Evolutionary conservation across 2,113 vertebrate species (phyloP).

Genomic region (Mobula birostris): DNA sequence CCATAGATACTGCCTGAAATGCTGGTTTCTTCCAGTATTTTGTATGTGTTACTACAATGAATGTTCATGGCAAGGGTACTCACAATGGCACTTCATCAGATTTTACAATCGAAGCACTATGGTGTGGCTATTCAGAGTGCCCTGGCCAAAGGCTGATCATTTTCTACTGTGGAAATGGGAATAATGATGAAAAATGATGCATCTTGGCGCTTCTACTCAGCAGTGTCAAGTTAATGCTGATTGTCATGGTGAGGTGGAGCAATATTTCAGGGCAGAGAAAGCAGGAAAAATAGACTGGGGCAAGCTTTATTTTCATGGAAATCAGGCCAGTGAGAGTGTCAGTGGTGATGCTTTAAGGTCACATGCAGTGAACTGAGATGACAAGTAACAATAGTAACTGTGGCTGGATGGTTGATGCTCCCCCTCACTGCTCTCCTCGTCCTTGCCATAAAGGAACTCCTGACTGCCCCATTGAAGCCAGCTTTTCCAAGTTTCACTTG

Average conservation of each 20-base stretch:
- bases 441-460: background rate
- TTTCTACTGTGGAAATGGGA: too few species aligned
- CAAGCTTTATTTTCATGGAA: background rate
- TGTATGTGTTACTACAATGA: too few species aligned
- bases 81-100: too few species aligned
- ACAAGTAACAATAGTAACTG: background rate
- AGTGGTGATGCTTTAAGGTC: background rate
- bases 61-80: too few species aligned
- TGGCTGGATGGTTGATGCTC: background rate
- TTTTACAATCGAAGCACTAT: too few species aligned
- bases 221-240: background rate
- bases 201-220: background rate
- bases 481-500: background rate
- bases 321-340: background rate
- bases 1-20: too few species aligned
- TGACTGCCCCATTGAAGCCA: background rate
- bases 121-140: too few species aligned
- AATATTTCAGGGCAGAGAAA: background rate
- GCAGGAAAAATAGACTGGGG: background rate
- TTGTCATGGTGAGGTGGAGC: background rate
- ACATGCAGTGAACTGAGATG: background rate
- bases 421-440: background rate
- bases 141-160: too few species aligned
- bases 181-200: too few species aligned
- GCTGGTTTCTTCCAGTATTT: too few species aligned